Conservation (phyloP, 2,888 invertebrate species). For the Camponotus fellah region DNA sequence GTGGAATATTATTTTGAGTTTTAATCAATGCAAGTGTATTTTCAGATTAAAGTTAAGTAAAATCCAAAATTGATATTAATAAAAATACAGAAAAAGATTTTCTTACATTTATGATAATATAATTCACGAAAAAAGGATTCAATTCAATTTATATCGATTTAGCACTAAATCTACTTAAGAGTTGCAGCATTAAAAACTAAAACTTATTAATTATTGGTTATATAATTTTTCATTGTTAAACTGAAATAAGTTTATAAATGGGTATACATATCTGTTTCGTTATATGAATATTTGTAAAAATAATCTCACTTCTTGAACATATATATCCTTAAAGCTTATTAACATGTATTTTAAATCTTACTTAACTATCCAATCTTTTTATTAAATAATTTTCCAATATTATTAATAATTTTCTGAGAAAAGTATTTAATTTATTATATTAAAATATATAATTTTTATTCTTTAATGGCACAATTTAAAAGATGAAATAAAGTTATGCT, state of each 20-base stretch:
- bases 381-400: not conserved
- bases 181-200: constrained; percentile 25
- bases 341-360: constrained; percentile 35
- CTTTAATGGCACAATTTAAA: constrained; percentile 62
- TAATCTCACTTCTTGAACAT: constrained; percentile 50
- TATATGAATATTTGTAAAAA: constrained; percentile 44
- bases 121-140: constrained; percentile 18
- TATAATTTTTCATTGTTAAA: constrained; percentile 24
- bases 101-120: not conserved
- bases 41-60: constrained; percentile 8
- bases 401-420: constrained; percentile 14
- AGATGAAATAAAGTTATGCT: constrained; percentile 22
- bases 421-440: constrained; percentile 22
- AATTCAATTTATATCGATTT: not conserved
- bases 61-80: not conserved
- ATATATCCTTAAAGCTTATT: constrained; percentile 37
- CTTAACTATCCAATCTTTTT: constrained; percentile 10
- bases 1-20: not conserved
- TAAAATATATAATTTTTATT: constrained; percentile 26
- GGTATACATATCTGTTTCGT: constrained; percentile 28
- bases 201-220: constrained; percentile 32
- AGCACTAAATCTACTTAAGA: not conserved
- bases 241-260: constrained; percentile 11
- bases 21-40: constrained; percentile 14
- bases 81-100: constrained; percentile 8